A percentile compares a stretch with the other conserved stretches of the same genome.
These are phyloP conservation scores for Platorchestia sp. DNA, from an alignment of 1,140 invertebrate genomes.

Conservation along the genomic window DNA sequence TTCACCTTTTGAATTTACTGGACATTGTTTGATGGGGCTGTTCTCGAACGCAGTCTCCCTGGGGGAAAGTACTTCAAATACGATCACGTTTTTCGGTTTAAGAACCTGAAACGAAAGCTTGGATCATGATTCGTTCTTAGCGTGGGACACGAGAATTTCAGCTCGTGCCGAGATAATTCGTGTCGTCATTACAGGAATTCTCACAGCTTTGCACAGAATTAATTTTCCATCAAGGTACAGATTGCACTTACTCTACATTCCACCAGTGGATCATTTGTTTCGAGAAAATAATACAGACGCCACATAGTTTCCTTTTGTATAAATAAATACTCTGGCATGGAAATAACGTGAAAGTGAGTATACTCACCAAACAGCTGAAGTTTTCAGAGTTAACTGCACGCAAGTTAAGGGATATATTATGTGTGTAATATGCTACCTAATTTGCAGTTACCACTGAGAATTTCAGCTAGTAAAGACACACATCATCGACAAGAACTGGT, in stretches of 20 bases:
- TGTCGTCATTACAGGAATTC: background rate
- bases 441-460: too few relatives aligned
- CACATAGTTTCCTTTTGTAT: background rate
- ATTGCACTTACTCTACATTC: background rate
- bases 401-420: too few relatives aligned
- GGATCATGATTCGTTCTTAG: background rate
- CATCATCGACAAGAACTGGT: too few relatives aligned
- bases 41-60: background rate
- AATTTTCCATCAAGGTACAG: background rate
- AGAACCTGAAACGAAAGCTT: background rate
- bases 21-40: slow-evolving; percentile 24
- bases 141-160: slow-evolving; percentile 1
- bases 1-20: slow-evolving; percentile 30
- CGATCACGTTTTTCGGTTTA: slow-evolving; percentile 2
- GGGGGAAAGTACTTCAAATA: background rate
- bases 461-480: too few relatives aligned
- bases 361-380: too few relatives aligned
- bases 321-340: too few relatives aligned
- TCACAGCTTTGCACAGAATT: background rate
- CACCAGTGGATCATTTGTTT: background rate
- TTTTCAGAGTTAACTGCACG: too few relatives aligned
- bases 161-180: background rate
- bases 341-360: too few relatives aligned
- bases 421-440: too few relatives aligned
- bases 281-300: background rate